Percentiles rank a stretch among this genome's conserved stretches.
Evolutionary conservation across 2,888 invertebrate species (phyloP).

Genomic region (Teleiodes luculella): DNA sequence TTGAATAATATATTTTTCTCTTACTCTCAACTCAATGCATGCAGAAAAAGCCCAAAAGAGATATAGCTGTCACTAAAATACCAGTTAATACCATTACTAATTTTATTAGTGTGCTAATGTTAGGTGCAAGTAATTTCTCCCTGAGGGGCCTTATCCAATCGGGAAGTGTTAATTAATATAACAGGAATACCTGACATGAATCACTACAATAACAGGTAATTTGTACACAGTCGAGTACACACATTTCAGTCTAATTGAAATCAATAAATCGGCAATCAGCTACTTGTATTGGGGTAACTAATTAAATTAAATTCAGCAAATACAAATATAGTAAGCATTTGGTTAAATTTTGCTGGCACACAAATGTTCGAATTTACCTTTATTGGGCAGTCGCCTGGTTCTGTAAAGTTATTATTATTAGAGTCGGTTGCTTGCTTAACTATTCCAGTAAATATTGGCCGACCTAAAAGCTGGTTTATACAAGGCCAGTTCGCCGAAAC

Average conservation of each 20-base stretch:
- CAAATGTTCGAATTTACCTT: slow-evolving; percentile 12
- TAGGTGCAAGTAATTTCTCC: no score
- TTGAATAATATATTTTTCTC: no score
- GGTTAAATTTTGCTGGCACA: background rate
- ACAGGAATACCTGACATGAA: background rate
- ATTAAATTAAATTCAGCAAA: slow-evolving; percentile 2
- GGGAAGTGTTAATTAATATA: background rate
- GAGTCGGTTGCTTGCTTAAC: slow-evolving; percentile 50
- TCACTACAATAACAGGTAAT: background rate
- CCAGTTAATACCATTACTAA: no score
- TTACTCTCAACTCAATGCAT: no score
- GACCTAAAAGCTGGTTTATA: slow-evolving; percentile 20
- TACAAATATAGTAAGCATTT: background rate
- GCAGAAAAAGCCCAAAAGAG: no score
- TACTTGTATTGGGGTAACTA: slow-evolving; percentile 10
- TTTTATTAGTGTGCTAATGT: no score
- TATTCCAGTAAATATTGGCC: slow-evolving; percentile 60
- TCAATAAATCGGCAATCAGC: slow-evolving; percentile 11
- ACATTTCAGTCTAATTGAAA: background rate
- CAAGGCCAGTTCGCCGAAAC: background rate
- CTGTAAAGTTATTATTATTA: slow-evolving; percentile 12
- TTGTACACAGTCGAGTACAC: background rate
- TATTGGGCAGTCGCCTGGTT: slow-evolving; percentile 14
- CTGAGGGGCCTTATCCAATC: no score
- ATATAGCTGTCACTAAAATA: no score